Conservation (phyloP, 2,888 invertebrate species). For the Sepiola atlantica region DNA sequence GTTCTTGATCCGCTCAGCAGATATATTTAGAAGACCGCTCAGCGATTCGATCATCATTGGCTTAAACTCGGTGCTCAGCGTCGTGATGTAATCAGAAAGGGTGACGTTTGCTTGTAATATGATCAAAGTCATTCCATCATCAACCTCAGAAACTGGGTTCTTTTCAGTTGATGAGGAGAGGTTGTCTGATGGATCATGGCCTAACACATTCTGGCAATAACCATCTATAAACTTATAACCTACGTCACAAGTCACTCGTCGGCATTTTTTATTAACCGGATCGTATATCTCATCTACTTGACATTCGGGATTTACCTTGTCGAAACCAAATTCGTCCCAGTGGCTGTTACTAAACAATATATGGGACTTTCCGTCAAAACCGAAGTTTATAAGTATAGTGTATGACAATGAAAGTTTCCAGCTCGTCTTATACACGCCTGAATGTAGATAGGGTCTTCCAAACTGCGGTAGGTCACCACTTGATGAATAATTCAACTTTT, state of each 20-base stretch:
- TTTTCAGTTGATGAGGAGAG: constrained; percentile 44
- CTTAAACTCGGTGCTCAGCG: constrained; percentile 48
- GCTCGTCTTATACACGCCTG: neutral
- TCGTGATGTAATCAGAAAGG: constrained; percentile 49
- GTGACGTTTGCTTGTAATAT: constrained; percentile 58
- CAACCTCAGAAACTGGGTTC: neutral
- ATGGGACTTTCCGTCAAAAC: constrained; percentile 68
- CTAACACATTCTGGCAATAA: constrained; percentile 51
- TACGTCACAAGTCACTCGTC: constrained; percentile 55
- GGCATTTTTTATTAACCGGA: constrained; percentile 55
- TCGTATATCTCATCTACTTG: constrained; percentile 58
- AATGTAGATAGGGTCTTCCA: neutral
- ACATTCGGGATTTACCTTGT: constrained; percentile 51
- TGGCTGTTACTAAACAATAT: constrained; percentile 61
- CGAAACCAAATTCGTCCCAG: constrained; percentile 46
- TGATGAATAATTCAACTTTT: too few relatives aligned
- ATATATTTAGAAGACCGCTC: constrained; percentile 57
- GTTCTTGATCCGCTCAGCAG: constrained; percentile 57
- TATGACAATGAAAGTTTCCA: constrained; percentile 60
- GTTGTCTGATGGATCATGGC: neutral
- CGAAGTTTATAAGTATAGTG: constrained; percentile 69
- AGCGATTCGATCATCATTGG: constrained; percentile 51
- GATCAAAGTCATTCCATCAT: constrained; percentile 53
- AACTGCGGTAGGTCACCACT: neutral
- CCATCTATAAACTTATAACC: constrained; percentile 56